Conservation (phyloP, 2,888 invertebrate species). For the Dendrolimus pini region DNA sequence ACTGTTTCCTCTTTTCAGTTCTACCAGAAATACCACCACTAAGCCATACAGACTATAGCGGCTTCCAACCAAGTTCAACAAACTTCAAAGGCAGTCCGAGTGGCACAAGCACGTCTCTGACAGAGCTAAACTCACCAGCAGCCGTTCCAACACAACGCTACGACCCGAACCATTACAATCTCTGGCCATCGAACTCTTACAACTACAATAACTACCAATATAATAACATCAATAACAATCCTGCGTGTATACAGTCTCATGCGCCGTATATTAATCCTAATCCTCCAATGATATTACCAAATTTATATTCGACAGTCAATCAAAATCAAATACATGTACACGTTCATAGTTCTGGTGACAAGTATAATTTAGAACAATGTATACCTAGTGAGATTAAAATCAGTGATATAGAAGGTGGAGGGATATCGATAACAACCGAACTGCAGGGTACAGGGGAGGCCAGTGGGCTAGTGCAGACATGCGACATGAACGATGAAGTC, state of each 20-base stretch:
- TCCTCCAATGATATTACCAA: constrained; percentile 85
- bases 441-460: constrained; percentile 63
- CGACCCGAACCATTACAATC: constrained; percentile 77
- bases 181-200: constrained; percentile 80
- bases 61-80: constrained; percentile 51
- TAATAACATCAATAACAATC: constrained; percentile 76
- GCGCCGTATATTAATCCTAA: constrained; percentile 78
- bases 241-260: constrained; percentile 70
- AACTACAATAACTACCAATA: constrained; percentile 84
- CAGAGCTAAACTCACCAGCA: constrained; percentile 58
- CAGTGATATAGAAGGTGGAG: constrained; percentile 75
- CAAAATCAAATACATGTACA: constrained; percentile 92
- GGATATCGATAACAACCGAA: constrained; percentile 74
- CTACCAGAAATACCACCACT: constrained; percentile 75
- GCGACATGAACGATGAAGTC: constrained; percentile 71
- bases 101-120: constrained; percentile 49
- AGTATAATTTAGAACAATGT: constrained; percentile 80
- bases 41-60: constrained; percentile 58
- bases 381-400: constrained; percentile 78
- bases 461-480: constrained; percentile 69
- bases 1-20: constrained; percentile 44
- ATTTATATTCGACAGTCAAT: constrained; percentile 89
- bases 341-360: constrained; percentile 81
- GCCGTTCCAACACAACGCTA: constrained; percentile 53
- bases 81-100: constrained; percentile 59